These are phyloP conservation scores for Liopterus haemorrhoidalis DNA, from an alignment of 2,888 invertebrate genomes.

Conservation along the genomic window DNA sequence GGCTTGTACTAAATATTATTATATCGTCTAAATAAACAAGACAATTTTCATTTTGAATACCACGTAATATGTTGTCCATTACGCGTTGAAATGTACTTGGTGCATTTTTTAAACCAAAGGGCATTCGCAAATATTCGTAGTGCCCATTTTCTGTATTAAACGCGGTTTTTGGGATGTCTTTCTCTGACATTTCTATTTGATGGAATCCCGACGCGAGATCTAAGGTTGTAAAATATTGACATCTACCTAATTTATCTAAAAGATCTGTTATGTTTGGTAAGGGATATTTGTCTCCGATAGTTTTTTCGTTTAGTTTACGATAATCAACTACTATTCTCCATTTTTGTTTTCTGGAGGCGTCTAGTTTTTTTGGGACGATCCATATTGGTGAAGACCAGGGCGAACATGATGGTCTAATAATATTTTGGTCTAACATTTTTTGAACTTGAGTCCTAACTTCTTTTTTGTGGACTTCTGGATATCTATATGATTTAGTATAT, in stretches of 20 bases:
- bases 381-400: no score
- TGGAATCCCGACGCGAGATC: conserved; percentile 33
- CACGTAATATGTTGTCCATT: conserved; percentile 21
- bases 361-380: no score
- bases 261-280: conserved; percentile 26
- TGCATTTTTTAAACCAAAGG: conserved; percentile 30
- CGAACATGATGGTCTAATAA: no score
- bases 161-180: conserved; percentile 30
- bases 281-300: conserved; percentile 32
- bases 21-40: conserved; percentile 6
- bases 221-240: conserved; percentile 26
- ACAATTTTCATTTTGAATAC: conserved; percentile 6
- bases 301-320: conserved; percentile 36
- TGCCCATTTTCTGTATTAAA: conserved; percentile 28
- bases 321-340: no score
- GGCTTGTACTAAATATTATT: conserved; percentile 1
- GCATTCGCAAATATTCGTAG: conserved; percentile 30
- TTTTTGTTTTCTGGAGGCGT: no score
- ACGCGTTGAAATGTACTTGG: conserved; percentile 32
- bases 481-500: no score
- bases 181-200: conserved; percentile 29
- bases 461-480: no score
- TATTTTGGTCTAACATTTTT: no score
- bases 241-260: conserved; percentile 21
- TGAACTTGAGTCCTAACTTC: no score